phyloP scores from a whole-genome alignment of 2,797 vertebrate genomes.

The Limnodromus scolopaceus region DNA sequence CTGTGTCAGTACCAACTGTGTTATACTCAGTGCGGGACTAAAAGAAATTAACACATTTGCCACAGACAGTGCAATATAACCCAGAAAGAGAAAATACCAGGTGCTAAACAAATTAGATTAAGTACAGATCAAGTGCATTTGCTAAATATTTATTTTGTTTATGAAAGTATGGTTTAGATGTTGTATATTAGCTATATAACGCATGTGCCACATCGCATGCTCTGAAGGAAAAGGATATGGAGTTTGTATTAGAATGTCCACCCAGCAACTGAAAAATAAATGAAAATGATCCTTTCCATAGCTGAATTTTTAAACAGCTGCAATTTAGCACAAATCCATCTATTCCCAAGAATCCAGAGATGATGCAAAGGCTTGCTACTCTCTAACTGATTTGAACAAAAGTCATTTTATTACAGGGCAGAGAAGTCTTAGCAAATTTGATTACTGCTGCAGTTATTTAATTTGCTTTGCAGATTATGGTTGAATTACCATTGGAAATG shows the following conservation, averaged over 20 bases:
- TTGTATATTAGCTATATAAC: not conserved
- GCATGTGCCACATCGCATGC: not conserved
- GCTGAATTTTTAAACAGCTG: not conserved
- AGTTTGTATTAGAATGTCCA: not conserved
- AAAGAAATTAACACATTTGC: not conserved
- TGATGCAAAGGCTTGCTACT: not conserved
- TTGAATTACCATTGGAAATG: not conserved
- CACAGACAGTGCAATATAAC: not conserved
- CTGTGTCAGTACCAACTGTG: not conserved
- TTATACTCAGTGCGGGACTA: not conserved
- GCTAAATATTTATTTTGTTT: not conserved
- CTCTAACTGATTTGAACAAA: not conserved
- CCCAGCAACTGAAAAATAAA: not conserved
- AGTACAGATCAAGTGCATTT: not conserved
- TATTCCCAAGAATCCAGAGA: not conserved
- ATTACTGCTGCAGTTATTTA: constrained; percentile 29
- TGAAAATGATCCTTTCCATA: not conserved
- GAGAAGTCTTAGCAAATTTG: constrained; percentile 23
- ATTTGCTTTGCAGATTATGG: constrained; percentile 25
- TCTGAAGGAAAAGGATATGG: not conserved
- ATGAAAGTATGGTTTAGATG: not conserved
- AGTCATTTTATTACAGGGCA: constrained; percentile 30
- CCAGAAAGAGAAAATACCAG: not conserved
- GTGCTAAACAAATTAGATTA: not conserved
- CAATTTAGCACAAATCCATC: not conserved